phyloP scores from a whole-genome alignment of 2,113 vertebrate genomes.

The Diadophis punctatus region DNA sequence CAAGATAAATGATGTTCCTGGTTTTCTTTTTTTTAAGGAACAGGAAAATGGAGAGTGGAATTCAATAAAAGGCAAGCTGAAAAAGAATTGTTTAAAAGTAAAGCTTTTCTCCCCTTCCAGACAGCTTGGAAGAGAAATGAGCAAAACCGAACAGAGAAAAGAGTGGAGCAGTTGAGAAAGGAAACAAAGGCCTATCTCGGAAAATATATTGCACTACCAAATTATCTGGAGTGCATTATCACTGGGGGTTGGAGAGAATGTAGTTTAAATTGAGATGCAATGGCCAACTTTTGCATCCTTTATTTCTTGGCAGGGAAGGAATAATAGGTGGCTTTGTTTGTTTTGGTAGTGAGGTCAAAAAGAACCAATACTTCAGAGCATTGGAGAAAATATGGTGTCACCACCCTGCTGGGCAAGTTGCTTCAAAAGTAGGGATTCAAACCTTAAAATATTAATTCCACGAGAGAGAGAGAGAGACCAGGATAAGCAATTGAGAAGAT shows the following conservation, averaged over 20 bases:
- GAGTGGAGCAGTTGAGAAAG: conserved; percentile 56
- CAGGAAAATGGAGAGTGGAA: conserved; percentile 81
- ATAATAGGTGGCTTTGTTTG: neutral
- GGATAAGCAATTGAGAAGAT: neutral
- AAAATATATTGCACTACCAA: conserved; percentile 62
- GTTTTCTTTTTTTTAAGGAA: conserved; percentile 66
- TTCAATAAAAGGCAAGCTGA: conserved; percentile 82
- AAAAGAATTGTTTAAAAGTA: conserved; percentile 70
- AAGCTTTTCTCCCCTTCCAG: conserved; percentile 77
- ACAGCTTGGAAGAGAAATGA: conserved; percentile 82
- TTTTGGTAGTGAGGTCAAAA: neutral
- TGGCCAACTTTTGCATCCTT: conserved; percentile 14
- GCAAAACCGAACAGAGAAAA: conserved; percentile 67
- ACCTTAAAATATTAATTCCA: neutral
- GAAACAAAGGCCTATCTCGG: conserved; percentile 76
- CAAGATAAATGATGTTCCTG: conserved; percentile 75
- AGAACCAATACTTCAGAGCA: neutral
- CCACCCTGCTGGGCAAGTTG: neutral
- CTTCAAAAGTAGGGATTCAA: neutral
- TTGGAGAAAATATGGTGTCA: neutral
- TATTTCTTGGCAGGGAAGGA: conserved; percentile 6
- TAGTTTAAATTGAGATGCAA: conserved; percentile 49
- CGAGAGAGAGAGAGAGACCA: neutral
- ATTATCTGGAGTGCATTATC: conserved; percentile 43
- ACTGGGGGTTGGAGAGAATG: neutral